These are phyloP conservation scores for Cerastis rubricosa DNA, from an alignment of 2,888 invertebrate species.

Conservation along the genomic window DNA sequence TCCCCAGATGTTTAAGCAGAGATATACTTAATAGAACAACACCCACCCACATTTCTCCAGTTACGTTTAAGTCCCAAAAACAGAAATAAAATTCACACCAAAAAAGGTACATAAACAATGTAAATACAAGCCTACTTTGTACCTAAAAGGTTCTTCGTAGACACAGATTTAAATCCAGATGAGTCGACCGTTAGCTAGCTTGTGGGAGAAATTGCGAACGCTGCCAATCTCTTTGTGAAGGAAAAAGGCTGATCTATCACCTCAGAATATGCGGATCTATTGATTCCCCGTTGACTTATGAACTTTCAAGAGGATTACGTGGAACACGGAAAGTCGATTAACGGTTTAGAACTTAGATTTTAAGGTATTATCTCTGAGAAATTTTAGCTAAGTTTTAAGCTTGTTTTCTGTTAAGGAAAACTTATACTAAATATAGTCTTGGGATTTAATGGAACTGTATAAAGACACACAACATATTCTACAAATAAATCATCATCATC, in stretches of 20 bases:
- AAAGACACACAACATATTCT: neutral
- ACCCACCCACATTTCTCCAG: no score
- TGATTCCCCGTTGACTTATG: slow-evolving; percentile 68
- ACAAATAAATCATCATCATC: no score
- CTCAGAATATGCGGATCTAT: slow-evolving; percentile 68
- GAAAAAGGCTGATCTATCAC: slow-evolving; percentile 69
- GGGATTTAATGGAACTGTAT: neutral
- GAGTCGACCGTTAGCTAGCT: slow-evolving; percentile 70
- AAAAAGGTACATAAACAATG: slow-evolving; percentile 17
- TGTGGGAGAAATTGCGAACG: slow-evolving; percentile 74
- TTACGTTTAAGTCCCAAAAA: neutral
- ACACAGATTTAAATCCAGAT: slow-evolving; percentile 70
- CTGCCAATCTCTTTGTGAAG: slow-evolving; percentile 71
- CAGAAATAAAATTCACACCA: neutral
- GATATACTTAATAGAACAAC: no score
- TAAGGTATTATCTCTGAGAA: slow-evolving; percentile 39
- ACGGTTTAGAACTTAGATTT: slow-evolving; percentile 47
- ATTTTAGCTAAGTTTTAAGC: slow-evolving; percentile 36
- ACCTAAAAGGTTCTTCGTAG: slow-evolving; percentile 54
- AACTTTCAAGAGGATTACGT: slow-evolving; percentile 59
- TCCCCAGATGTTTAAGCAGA: no score
- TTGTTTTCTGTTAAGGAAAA: slow-evolving; percentile 10
- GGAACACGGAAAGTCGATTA: slow-evolving; percentile 63
- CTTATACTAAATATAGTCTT: neutral
- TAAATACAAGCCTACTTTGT: slow-evolving; percentile 37